Evolutionary conservation across 64 coral and sea anemone genomes (phyloP).

Genomic region (Stichodactyla helianthus): DNA sequence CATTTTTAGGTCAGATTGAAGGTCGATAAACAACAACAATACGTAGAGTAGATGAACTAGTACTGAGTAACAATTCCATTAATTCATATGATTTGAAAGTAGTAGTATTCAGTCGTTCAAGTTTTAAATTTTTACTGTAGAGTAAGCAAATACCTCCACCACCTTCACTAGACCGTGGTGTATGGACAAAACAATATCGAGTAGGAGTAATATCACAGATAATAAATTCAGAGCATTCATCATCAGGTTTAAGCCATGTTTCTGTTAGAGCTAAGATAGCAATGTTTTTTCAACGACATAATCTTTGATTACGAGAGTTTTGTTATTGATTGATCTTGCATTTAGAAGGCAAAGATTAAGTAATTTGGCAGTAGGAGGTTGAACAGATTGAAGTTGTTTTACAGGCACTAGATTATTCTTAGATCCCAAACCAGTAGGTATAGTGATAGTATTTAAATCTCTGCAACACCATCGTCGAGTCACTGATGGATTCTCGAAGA

Average conservation of each 20-base stretch:
- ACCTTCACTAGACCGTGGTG: slow-evolving; percentile 24
- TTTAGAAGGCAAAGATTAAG: slow-evolving; percentile 5
- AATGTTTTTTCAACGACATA: slow-evolving; percentile 11
- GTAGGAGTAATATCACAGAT: slow-evolving; percentile 19
- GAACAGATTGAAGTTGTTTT: not conserved
- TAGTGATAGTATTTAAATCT: too few species aligned
- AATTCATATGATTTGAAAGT: slow-evolving; percentile 32
- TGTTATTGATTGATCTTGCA: slow-evolving; percentile 25
- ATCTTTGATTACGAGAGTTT: slow-evolving; percentile 13
- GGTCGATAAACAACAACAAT: too few species aligned
- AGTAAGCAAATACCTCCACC: slow-evolving; percentile 41
- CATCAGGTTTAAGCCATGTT: slow-evolving; percentile 21
- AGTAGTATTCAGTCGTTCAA: slow-evolving; percentile 11
- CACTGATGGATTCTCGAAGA: too few species aligned
- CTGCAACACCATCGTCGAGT: too few species aligned
- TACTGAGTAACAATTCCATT: not conserved
- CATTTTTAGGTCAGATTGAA: too few species aligned
- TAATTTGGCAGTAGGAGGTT: too few species aligned
- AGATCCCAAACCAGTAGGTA: not conserved
- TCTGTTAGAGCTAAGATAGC: slow-evolving; percentile 30
- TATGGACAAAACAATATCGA: slow-evolving; percentile 26
- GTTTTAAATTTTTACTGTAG: slow-evolving; percentile 21
- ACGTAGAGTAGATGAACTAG: not conserved
- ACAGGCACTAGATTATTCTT: not conserved
- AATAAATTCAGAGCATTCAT: not conserved